Evolutionary conservation across 2,888 invertebrate species (phyloP).

Genomic region (Acleris sparsana): DNA sequence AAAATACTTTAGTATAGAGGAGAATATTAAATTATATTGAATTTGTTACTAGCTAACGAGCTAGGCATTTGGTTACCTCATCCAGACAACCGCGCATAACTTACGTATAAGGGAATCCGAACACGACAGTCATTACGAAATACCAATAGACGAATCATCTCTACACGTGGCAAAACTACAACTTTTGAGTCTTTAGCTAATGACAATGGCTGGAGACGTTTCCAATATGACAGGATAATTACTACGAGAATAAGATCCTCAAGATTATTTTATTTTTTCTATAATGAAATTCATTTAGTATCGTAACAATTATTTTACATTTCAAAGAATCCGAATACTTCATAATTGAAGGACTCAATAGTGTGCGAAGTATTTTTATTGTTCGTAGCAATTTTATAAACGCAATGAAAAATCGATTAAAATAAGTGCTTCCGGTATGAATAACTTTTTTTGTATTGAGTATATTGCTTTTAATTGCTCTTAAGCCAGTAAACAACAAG

Average conservation of each 20-base stretch:
- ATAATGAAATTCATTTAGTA: no score
- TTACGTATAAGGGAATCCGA: conserved; percentile 17
- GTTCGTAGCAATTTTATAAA: conserved; percentile 5
- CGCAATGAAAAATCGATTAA: conserved; percentile 12
- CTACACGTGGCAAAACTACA: conserved; percentile 30
- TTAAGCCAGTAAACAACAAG: conserved; percentile 19
- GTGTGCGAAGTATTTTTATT: conserved; percentile 8
- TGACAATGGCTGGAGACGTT: conserved; percentile 41
- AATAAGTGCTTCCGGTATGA: conserved; percentile 18
- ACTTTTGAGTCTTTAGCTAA: conserved; percentile 47
- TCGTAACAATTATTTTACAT: neutral
- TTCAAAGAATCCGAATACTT: neutral
- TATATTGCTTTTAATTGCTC: conserved; percentile 20
- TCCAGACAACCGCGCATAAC: neutral
- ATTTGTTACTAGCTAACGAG: no score
- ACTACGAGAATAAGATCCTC: conserved; percentile 13
- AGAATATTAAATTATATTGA: no score
- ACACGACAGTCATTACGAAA: conserved; percentile 22
- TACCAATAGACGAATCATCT: conserved; percentile 10
- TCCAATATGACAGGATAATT: conserved; percentile 31
- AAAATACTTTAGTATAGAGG: no score
- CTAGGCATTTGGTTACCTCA: neutral
- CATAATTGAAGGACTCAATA: neutral
- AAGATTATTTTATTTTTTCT: conserved; percentile 4
- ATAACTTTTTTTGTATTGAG: conserved; percentile 1